These are phyloP conservation scores for Dicerorhinus sumatrensis DNA, from an alignment of 2,113 vertebrate species.

Conservation along the genomic window DNA sequence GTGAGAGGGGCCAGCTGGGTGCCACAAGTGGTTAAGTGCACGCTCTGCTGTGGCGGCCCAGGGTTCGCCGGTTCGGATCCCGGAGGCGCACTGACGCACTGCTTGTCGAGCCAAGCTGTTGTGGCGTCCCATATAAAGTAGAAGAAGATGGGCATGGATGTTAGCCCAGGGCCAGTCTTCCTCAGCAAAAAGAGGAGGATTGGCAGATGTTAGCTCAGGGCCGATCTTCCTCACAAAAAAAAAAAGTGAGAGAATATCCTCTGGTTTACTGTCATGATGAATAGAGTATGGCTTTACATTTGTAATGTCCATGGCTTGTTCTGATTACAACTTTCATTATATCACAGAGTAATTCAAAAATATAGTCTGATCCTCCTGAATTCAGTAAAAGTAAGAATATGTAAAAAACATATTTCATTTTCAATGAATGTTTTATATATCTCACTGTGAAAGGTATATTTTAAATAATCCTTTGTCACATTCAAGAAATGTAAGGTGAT, in stretches of 20 bases:
- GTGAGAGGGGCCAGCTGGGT: background rate
- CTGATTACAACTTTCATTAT: background rate
- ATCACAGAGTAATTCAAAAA: background rate
- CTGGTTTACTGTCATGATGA: background rate
- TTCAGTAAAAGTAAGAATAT: background rate
- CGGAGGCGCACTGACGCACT: too few species aligned
- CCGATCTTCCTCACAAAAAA: too few species aligned
- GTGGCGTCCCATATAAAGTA: too few species aligned
- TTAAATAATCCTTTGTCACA: constrained; percentile 20
- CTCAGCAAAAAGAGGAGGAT: too few species aligned
- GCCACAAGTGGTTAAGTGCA: too few species aligned
- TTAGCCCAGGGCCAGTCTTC: too few species aligned
- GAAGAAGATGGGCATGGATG: too few species aligned
- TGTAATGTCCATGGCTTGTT: background rate
- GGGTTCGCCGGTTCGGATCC: too few species aligned
- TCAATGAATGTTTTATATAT: background rate
- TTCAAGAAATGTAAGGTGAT: background rate
- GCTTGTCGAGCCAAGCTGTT: too few species aligned
- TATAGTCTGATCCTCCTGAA: constrained; percentile 3
- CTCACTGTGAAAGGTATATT: constrained; percentile 5
- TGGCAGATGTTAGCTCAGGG: too few species aligned
- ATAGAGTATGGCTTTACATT: constrained; percentile 24
- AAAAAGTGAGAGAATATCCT: background rate
- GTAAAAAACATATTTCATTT: constrained; percentile 3
- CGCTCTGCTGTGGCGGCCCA: too few species aligned